Base-by-base conservation (phyloP, 2,888 invertebrate genomes). In the Eurytoma californica region DNA sequence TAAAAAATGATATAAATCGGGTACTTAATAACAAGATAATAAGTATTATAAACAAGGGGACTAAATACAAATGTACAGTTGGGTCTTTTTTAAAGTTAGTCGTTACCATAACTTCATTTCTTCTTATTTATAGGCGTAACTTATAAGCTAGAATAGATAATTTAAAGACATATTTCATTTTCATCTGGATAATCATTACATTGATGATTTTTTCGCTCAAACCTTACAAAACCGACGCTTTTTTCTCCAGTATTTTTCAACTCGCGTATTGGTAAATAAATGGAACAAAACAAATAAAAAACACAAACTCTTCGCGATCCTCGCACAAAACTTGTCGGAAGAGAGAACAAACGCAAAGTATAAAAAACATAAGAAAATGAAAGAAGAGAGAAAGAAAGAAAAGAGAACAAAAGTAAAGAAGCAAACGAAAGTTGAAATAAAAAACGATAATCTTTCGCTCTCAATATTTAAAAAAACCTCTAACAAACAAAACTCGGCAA, bases 1-100 rank as follows among this genome's bases (percentile, higher is more conserved):
- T 90, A 90, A 90, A 90, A 90, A 90, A 90, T 90, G 89, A 90
- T 90, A 90, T 88, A 90, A 90, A 90, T 89, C 85, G 89, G 86
- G 86, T 88, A 89, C 89, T 89, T 90, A 90, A 89, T 89, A 90
- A 90, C 90, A 90, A 90, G 88, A 87, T 89, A 89, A 90, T 89
- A 90, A 88, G 89, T 90, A 88, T 89, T 89, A 90, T 90, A 89
- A 90, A 90, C 89, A 90, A 88, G 88, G 87, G 86, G 87, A 87
- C 90, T 90, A 90, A 88, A 90, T 90, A 90, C 90, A 90, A 90
- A 90, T 90, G 90, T 90, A 90, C 90, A 90, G 84, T 86, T 87
- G 87, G 85, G 85, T 86, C 39, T 82, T 80, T 79, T 86, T 87
- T 86, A 87, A 87, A 88, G 88, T 90, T 89, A 88, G 86, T 88